A percentile compares a stretch with the other conserved stretches of the same genome.
Evolutionary conservation across 2,113 vertebrate species (phyloP).

Genomic region (Paracanthobrama guichenoti): DNA sequence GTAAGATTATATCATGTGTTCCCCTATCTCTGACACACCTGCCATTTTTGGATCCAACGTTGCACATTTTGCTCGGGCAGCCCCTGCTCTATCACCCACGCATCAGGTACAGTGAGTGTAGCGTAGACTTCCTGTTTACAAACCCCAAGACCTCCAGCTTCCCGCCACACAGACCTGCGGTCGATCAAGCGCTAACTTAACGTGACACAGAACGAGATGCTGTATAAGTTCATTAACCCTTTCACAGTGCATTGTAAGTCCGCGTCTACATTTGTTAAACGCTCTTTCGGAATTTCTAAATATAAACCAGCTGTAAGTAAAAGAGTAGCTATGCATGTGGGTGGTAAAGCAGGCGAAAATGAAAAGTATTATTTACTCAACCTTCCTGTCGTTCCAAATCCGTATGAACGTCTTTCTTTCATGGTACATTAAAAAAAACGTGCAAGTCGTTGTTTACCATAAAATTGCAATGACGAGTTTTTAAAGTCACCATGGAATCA

Average conservation of each 20-base stretch:
- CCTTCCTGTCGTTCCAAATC: not conserved
- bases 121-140: constrained; percentile 74
- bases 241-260: not conserved
- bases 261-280: constrained; percentile 31
- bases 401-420: not conserved
- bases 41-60: constrained; percentile 74
- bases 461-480: not conserved
- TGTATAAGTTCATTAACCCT: constrained; percentile 35
- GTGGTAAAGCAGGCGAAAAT: not conserved
- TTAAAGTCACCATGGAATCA: not conserved
- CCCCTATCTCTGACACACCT: constrained; percentile 68
- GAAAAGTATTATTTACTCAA: not conserved
- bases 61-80: constrained; percentile 63
- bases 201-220: constrained; percentile 11
- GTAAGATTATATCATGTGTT: constrained; percentile 39
- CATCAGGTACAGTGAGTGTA: constrained; percentile 69
- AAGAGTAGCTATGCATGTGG: not conserved
- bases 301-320: too few relatives aligned
- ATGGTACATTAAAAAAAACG: not conserved
- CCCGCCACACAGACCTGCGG: constrained; percentile 51
- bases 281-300: not conserved
- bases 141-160: constrained; percentile 62
- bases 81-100: constrained; percentile 68
- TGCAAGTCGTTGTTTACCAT: not conserved
- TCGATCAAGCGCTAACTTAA: constrained; percentile 28